phyloP scores from a whole-genome alignment of 2,113 vertebrate species.

The Nothoprocta pentlandii region DNA sequence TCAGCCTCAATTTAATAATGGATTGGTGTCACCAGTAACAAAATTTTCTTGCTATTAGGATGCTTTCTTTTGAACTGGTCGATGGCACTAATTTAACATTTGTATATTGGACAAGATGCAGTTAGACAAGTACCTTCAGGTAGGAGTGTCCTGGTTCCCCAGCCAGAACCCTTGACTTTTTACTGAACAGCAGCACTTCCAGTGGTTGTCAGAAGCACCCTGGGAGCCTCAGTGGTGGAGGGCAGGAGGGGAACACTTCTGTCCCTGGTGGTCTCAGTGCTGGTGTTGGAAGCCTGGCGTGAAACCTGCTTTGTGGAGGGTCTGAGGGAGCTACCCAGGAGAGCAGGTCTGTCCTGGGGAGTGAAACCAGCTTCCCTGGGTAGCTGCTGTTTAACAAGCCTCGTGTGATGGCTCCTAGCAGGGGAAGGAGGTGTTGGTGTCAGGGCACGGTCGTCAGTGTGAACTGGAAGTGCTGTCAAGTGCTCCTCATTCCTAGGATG shows the following conservation, averaged over 20 bases:
- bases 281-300: accelerated
- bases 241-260: background rate
- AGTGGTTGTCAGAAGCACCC: background rate
- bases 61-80: background rate
- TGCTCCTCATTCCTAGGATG: background rate
- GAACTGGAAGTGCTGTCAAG: background rate
- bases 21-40: background rate
- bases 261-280: accelerated
- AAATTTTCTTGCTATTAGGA: background rate
- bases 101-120: background rate
- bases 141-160: background rate
- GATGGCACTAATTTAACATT: background rate
- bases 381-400: background rate
- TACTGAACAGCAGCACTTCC: background rate
- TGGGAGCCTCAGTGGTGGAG: background rate
- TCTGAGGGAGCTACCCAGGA: background rate
- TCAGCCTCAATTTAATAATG: background rate
- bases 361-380: background rate
- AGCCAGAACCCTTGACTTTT: background rate
- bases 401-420: background rate
- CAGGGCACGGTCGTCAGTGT: background rate
- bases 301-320: background rate
- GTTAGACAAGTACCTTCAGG: background rate
- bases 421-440: too few species aligned
- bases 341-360: accelerated